Evolutionary conservation across 2,113 vertebrate genomes (phyloP).

Genomic region (Centrocercus urophasianus): DNA sequence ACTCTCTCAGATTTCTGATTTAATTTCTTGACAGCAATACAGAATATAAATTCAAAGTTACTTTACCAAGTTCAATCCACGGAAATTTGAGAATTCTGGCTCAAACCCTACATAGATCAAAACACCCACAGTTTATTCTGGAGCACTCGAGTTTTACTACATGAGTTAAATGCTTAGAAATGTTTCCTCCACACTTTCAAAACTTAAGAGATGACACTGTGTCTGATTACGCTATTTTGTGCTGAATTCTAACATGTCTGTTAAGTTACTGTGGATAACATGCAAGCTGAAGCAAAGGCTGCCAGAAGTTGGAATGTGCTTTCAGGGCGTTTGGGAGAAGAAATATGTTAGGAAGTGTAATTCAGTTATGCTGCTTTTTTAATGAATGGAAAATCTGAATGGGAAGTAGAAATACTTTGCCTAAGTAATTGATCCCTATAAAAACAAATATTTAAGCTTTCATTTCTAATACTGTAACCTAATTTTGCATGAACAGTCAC

Average conservation of each 20-base stretch:
- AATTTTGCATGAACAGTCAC: neutral
- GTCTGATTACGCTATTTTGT: neutral
- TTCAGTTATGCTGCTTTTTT: neutral
- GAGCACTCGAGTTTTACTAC: neutral
- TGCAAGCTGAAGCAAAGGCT: slow-evolving; percentile 18
- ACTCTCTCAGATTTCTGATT: slow-evolving; percentile 26
- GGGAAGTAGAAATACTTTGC: neutral
- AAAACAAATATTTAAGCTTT: neutral
- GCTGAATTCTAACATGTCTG: neutral
- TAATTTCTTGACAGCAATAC: slow-evolving; percentile 35
- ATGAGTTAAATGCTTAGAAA: neutral
- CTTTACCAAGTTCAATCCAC: neutral
- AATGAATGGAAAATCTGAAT: neutral
- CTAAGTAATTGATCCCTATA: neutral
- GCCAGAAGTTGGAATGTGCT: slow-evolving; percentile 44
- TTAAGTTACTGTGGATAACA: neutral
- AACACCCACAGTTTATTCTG: neutral
- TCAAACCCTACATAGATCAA: neutral
- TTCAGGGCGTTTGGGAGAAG: slow-evolving; percentile 27
- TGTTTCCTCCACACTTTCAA: neutral
- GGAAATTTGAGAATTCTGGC: slow-evolving; percentile 8
- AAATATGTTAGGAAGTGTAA: slow-evolving; percentile 31
- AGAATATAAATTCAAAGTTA: slow-evolving; percentile 24
- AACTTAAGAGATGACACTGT: neutral
- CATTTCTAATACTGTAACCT: neutral